phyloP scores from a whole-genome alignment of 1,140 invertebrate species.

The Penaeus vannamei region DNA sequence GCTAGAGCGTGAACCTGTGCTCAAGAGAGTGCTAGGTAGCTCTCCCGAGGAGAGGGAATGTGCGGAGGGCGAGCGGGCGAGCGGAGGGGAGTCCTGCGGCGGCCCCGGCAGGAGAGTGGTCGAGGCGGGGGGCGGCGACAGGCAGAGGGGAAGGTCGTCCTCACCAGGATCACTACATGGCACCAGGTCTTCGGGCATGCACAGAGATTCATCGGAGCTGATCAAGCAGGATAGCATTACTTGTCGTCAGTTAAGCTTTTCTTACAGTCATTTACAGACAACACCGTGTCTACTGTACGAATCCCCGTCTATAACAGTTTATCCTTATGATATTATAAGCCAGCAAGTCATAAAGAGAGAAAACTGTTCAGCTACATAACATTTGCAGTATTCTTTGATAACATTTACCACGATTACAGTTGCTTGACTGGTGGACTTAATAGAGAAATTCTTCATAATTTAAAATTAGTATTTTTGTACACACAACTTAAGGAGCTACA shows the following conservation, averaged over 20 bases:
- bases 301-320: neutral
- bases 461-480: no score
- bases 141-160: neutral
- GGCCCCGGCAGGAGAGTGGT: neutral
- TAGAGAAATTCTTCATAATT: no score
- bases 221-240: slow-evolving; percentile 16
- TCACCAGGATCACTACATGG: neutral
- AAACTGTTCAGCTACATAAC: no score
- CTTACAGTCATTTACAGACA: no score
- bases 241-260: neutral
- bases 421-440: no score
- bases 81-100: neutral
- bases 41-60: neutral
- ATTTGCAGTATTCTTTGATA: no score
- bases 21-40: neutral
- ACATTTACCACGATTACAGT: no score
- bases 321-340: no score
- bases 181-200: slow-evolving; percentile 14
- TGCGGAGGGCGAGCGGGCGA: neutral
- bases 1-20: neutral
- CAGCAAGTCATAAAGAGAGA: no score
- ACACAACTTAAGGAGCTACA: no score
- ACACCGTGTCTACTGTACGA: neutral
- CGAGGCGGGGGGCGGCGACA: neutral
- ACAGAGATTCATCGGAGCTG: slow-evolving; percentile 41